Percentiles rank a stretch among this genome's conserved stretches.
Conservation (phyloP, 2,888 invertebrate genomes). For the Odontomyia ornata region DNA sequence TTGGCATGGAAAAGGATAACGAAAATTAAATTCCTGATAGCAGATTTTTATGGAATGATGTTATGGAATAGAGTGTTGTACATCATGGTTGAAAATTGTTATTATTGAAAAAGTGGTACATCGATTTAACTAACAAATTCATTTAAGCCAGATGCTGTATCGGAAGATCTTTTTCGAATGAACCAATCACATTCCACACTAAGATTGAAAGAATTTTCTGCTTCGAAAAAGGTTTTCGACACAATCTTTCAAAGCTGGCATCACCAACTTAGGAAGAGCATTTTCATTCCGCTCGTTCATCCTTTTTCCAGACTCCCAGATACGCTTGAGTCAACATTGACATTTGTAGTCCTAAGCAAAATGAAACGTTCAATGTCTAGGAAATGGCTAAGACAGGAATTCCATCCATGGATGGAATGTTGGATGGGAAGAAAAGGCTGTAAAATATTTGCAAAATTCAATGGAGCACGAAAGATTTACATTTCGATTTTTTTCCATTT, state of each 20-base stretch:
- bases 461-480: slow-evolving; percentile 42
- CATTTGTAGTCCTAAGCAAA: slow-evolving; percentile 10
- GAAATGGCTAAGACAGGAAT: neutral
- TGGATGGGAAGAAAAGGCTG: neutral
- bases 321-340: slow-evolving; percentile 40
- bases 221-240: neutral
- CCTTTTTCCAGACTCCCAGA: slow-evolving; percentile 19
- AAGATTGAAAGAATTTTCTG: no score
- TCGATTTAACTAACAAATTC: no score
- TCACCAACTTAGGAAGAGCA: neutral
- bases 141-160: no score
- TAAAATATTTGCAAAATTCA: slow-evolving; percentile 40
- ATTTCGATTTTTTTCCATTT: slow-evolving; percentile 23
- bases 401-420: slow-evolving; percentile 6
- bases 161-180: no score
- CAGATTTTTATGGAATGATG: slow-evolving; percentile 1
- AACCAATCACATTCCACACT: no score
- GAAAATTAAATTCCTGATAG: slow-evolving; percentile 38
- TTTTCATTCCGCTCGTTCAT: neutral
- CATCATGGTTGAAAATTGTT: neutral
- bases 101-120: neutral
- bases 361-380: slow-evolving; percentile 9
- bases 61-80: neutral
- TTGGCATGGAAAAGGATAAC: slow-evolving; percentile 30
- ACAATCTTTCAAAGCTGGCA: slow-evolving; percentile 1